Base-by-base conservation (phyloP, 2,888 invertebrate genomes). In the Dasypolia templi region DNA sequence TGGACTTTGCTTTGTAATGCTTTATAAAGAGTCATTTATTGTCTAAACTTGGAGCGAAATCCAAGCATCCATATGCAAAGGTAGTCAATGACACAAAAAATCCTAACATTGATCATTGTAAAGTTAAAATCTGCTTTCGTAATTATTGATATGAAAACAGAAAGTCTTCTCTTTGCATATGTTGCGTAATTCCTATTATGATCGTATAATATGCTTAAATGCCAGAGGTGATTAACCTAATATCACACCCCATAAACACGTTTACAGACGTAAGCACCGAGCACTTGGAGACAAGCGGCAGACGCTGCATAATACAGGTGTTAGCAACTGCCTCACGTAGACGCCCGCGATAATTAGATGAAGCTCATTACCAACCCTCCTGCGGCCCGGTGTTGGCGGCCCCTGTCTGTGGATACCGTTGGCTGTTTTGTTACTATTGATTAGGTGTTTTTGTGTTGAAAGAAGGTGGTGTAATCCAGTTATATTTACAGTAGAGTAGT, bases 251-350 rank as follows among this genome's bases (percentile, higher is more conserved):
- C 58, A 75, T 83, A 80, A 85, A 78, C 63, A 72, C 71, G 62
- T 62, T 69, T 72, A 63, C 70, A 70, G 73, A 61, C 75, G 65
- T 75, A 71, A 75, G 65, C 62, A 63, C 39, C 22, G 49, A 58
- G 56, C 6, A 29, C 53, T 76, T n/a, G 66, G 68, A 75, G 80
- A 75, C 81, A 79, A 76, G 72, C 62, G 73, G 68, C 72, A 78
- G 75, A 80, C 79, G 79, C 77, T 80, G 86, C 80, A 86, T 87
- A 87, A 87, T 87, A 77, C 92, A 92, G 92, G 93, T 92, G 92
- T 92, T 92, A 89, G 92, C 89, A 92, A 86, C 77, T 84, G 82
- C 39, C 87, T 88, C 92, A 91, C 92, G 92, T 92, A 85, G 83
- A 32, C 75, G 68, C 82, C 82, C 84, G 79, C 89, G 83, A 86